A percentile compares a stretch with the other conserved stretches of the same genome.
Evolutionary conservation across 2,113 vertebrate species (phyloP).

Genomic region (Psittacula cyanocephala): DNA sequence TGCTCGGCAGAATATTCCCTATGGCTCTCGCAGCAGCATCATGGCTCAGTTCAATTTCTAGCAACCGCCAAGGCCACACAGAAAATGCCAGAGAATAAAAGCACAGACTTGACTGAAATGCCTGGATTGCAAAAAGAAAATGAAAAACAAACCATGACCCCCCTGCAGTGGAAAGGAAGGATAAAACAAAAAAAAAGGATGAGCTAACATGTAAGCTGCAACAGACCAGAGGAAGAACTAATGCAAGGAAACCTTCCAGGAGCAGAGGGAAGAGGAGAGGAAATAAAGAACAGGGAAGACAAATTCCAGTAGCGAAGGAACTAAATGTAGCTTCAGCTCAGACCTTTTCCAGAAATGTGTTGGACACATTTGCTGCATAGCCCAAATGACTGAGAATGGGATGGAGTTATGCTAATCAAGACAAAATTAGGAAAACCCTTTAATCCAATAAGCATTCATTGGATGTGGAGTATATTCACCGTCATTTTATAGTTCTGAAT

Average conservation of each 20-base stretch:
- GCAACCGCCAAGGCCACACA: neutral
- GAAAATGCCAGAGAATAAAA: neutral
- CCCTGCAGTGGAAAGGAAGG: neutral
- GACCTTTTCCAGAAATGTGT: neutral
- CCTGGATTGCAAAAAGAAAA: neutral
- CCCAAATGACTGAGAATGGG: neutral
- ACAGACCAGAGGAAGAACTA: neutral
- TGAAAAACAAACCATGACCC: neutral
- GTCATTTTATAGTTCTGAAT: neutral
- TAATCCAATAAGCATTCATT: neutral
- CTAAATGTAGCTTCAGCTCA: neutral
- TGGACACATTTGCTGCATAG: neutral
- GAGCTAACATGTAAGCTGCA: neutral
- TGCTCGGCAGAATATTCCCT: neutral
- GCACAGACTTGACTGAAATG: constrained; percentile 8
- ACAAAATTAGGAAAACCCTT: neutral
- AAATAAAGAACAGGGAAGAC: neutral
- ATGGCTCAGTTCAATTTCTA: neutral
- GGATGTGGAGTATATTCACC: neutral
- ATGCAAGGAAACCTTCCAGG: neutral
- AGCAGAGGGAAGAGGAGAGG: neutral
- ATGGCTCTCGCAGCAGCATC: neutral
- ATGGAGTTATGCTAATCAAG: neutral
- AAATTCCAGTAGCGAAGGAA: neutral
- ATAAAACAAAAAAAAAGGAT: neutral